Conservation (phyloP, 2,113 vertebrate species). For the Embiotoca jacksoni region DNA sequence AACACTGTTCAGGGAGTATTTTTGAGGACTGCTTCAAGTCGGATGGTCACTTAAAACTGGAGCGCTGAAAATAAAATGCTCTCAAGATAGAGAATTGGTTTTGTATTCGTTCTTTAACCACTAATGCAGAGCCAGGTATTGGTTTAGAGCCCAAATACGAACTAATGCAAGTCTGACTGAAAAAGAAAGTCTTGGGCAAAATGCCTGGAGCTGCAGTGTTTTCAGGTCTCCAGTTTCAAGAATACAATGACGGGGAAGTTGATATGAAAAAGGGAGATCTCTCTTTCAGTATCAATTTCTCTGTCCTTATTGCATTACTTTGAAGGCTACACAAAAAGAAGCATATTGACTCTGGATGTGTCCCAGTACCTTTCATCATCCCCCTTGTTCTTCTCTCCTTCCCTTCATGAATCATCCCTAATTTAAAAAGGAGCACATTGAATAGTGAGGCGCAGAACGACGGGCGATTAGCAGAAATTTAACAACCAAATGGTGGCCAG, state of each 20-base stretch:
- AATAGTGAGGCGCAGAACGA: conserved; percentile 26
- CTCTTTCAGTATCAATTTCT: conserved; percentile 36
- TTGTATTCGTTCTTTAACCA: conserved; percentile 23
- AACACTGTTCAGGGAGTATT: conserved; percentile 27
- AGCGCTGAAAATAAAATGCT: conserved; percentile 45
- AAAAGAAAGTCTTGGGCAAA: conserved; percentile 45
- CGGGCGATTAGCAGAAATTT: conserved; percentile 36
- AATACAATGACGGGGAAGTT: conserved; percentile 48
- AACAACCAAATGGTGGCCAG: conserved; percentile 13
- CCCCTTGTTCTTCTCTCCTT: conserved; percentile 45
- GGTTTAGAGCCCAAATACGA: conserved; percentile 35
- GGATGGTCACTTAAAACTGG: conserved; percentile 46
- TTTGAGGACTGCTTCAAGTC: conserved; percentile 17
- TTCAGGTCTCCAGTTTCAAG: conserved; percentile 46
- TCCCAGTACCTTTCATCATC: conserved; percentile 54
- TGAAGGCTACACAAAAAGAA: conserved; percentile 60
- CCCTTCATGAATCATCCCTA: conserved; percentile 52
- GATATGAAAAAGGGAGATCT: conserved; percentile 32
- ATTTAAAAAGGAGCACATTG: conserved; percentile 53
- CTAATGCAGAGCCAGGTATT: conserved; percentile 35
- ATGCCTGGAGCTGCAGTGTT: conserved; percentile 48
- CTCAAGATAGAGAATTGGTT: conserved; percentile 15
- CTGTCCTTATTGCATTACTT: conserved; percentile 42
- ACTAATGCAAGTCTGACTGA: conserved; percentile 31
- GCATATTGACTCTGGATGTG: conserved; percentile 49